Base-by-base conservation (phyloP, 2,888 invertebrate genomes). In the Spilosoma lubricipeda region DNA sequence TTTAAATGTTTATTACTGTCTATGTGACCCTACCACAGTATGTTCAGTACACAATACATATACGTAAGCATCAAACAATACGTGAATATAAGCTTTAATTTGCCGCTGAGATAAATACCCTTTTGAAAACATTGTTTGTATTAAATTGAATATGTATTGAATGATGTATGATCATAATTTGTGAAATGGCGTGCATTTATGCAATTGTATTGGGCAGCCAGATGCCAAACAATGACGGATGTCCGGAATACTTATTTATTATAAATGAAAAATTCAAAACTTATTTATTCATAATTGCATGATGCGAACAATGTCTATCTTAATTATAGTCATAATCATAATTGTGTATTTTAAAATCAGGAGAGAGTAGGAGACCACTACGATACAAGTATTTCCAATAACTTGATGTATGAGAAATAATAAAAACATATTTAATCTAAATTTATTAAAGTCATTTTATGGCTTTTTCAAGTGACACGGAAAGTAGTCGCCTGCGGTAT, bases 141-240 rank as follows among this genome's bases (percentile, higher is more conserved):
- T 85, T 82, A 85, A 88, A 88, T 87, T 87, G 84, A 89, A 87
- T 86, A 82, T 81, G 82, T 86, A 82, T 88, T 90, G 90, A 91
- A 91, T 92, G 90, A 92, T 91, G 89, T 87, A 92, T 89, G 90
- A 88, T 90, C 87, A 88, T 90, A 90, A 92, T 93, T 92, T 90
- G 87, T 85, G 85, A 90, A 92, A 92, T 91, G 89, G 88, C 86
- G 81, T 87, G 87, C 88, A 90, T 91, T 89, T 89, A 89, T 88
- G 85, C 85, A 82, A 88, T 85, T 87, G 87, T 87, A 88, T 88
- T 84, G 88, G 86, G 85, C 86, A 88, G 85, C 88, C 89, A 88
- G 87, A 85, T 88, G 87, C 88, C 88, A 87, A 89, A 91, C 89
- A 92, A 89, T 91, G 89, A 89, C 85, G 82, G 81, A 79, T 87